Base-by-base conservation (phyloP, 1,140 invertebrate species). In the Drosophila mayri region DNA sequence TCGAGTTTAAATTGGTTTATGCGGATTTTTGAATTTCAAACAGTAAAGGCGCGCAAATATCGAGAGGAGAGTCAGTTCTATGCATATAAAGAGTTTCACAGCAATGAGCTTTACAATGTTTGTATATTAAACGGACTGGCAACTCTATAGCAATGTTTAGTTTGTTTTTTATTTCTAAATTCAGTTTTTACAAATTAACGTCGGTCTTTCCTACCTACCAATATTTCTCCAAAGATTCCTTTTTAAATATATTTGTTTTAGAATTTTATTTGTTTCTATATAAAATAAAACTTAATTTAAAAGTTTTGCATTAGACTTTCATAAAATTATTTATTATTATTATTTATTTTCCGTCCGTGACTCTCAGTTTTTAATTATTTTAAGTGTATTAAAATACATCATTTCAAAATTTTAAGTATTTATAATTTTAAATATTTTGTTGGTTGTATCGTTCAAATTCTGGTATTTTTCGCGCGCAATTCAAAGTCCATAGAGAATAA, bases 401-500 rank as follows among this genome's bases (percentile, higher is more conserved):
- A 6, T 3, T 40, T 7, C 14, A 7, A 2, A 16, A 38, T 16
- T 16, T 25, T 22, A 22, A 22, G 8, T 40, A 30, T 30, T 41
- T 18, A 18, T 10, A 10, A 41, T 18, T 41, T 10, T 18, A 41
- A n/a, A 10, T 49, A 8, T 2, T 32, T 5, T 16, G 2, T 16
- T 3, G 4, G n/a, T 25, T 25, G 5, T 5, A 10, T 7, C 10
- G 1, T 64, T 64, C 4, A 43, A 64, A 61, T 18, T 18, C 10
- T 30, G 4, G 28, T 40, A 4, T 61, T 14, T 61, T 35, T 61
- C 28, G 16, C 62, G 62, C 55, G 9, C 16, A 4, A 5, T 14
- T 1, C 55, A 64, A 64, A 64, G 61, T 64, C 57, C 28, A 25
- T 18, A 62, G 20, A 25, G 49, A 78, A 71, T 65, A 60, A 71